Evolutionary conservation across 2,888 invertebrate genomes (phyloP).

Genomic region (Agelastica alni): DNA sequence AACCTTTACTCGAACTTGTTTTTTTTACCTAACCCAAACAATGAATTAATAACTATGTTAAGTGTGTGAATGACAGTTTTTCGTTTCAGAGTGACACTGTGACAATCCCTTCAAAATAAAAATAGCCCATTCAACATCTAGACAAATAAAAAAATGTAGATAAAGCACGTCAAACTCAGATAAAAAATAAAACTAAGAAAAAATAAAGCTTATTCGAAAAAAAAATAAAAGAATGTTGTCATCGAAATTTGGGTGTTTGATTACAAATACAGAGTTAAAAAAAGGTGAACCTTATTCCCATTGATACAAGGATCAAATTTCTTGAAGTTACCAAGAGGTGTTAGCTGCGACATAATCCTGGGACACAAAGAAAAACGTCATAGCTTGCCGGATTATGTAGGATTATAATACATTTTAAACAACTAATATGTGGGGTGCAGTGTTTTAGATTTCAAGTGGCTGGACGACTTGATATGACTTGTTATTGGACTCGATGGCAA

Average conservation of each 20-base stretch:
- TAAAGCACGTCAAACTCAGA: conserved; percentile 39
- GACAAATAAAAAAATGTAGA: conserved; percentile 34
- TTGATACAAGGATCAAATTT: conserved; percentile 51
- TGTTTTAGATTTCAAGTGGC: conserved; percentile 36
- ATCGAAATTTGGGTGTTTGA: conserved; percentile 46
- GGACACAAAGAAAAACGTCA: conserved; percentile 54
- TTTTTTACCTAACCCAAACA: no score
- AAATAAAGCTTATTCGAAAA: conserved; percentile 28
- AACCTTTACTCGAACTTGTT: no score
- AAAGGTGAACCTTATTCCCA: conserved; percentile 45
- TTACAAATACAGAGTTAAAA: conserved; percentile 37
- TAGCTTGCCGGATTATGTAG: conserved; percentile 53
- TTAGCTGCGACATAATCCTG: conserved; percentile 52
- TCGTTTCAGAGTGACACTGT: conserved; percentile 18
- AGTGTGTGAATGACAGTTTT: conserved; percentile 5
- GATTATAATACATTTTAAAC: conserved; percentile 56
- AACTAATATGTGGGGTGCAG: conserved; percentile 51
- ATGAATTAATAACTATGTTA: no score
- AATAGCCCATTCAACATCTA: conserved; percentile 26
- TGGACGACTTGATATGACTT: no score
- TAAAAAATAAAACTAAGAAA: conserved; percentile 34
- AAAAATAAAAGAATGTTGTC: conserved; percentile 42
- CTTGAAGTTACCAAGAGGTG: conserved; percentile 46
- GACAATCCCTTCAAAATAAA: conserved; percentile 30
- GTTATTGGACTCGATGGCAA: conserved; percentile 6